Percentiles rank a stretch among this genome's conserved stretches.
Evolutionary conservation across 1,140 invertebrate species (phyloP).

Genomic region (Bombus impatiens): DNA sequence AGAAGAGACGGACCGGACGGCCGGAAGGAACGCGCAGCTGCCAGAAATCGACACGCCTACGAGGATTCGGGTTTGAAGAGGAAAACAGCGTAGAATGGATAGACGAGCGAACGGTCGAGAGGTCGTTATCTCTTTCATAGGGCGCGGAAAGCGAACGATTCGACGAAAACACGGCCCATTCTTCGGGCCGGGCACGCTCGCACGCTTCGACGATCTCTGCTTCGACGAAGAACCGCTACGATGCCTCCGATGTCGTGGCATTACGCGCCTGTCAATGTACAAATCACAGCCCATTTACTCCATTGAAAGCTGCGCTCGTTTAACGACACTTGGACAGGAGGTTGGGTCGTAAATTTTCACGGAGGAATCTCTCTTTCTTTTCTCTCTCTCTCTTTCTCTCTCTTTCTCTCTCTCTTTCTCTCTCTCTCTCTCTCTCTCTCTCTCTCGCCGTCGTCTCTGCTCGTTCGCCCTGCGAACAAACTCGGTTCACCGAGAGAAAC

Average conservation of each 20-base stretch:
- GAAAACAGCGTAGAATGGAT: slow-evolving; percentile 33
- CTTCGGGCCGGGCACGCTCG: slow-evolving; percentile 49
- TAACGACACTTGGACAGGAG: slow-evolving; percentile 75
- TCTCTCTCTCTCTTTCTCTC: neutral
- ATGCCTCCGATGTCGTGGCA: slow-evolving; percentile 66
- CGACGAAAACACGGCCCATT: slow-evolving; percentile 77
- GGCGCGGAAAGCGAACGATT: slow-evolving; percentile 53
- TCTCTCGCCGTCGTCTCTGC: accelerated
- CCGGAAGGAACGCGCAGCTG: slow-evolving; percentile 51
- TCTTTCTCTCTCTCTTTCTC: neutral
- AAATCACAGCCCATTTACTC: slow-evolving; percentile 82
- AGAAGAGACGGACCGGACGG: neutral
- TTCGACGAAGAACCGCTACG: slow-evolving; percentile 49
- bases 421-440: neutral
- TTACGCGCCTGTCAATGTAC: slow-evolving; percentile 77
- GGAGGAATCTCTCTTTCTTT: neutral
- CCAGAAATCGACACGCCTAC: slow-evolving; percentile 63
- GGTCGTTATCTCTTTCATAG: slow-evolving; percentile 76
- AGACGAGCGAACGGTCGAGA: slow-evolving; percentile 65
- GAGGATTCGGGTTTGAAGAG: slow-evolving; percentile 33
- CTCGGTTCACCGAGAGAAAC: neutral
- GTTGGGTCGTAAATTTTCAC: slow-evolving; percentile 73
- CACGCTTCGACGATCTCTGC: slow-evolving; percentile 23
- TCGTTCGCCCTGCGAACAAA: no score
- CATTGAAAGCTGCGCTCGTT: slow-evolving; percentile 77